These are phyloP conservation scores for Probosciger aterrimus DNA, from an alignment of 2,113 vertebrate genomes.

Conservation along the genomic window DNA sequence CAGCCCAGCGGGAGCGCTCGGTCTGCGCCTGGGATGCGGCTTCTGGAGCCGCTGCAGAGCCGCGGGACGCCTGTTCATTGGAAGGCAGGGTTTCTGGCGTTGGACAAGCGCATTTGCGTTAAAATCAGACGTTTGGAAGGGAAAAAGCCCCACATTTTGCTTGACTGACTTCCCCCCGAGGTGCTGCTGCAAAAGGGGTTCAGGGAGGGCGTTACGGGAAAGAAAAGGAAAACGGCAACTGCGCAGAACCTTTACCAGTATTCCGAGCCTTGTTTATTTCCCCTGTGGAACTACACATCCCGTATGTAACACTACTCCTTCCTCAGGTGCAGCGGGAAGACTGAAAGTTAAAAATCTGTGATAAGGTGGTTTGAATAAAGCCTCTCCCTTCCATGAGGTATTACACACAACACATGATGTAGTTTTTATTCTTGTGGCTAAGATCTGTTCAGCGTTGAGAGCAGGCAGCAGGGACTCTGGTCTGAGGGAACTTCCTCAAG, in stretches of 20 bases:
- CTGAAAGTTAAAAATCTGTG: neutral
- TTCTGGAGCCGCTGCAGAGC: neutral
- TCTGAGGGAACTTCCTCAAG: neutral
- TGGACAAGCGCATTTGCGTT: neutral
- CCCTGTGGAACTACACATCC: neutral
- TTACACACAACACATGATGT: fast-evolving
- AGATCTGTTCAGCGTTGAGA: fast-evolving
- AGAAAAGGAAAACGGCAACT: fast-evolving
- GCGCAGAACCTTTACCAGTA: neutral
- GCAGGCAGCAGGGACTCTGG: fast-evolving
- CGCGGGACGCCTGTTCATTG: neutral
- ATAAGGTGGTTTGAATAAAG: neutral
- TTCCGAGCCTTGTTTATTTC: too few species aligned
- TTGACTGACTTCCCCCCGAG: neutral
- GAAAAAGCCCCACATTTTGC: fast-evolving
- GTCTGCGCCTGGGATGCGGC: too few species aligned
- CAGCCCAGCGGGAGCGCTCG: fast-evolving
- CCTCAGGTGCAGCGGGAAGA: neutral
- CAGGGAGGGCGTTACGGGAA: neutral
- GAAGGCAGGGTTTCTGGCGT: too few species aligned
- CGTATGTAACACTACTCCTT: neutral
- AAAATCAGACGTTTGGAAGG: neutral
- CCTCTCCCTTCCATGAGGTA: neutral
- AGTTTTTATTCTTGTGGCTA: fast-evolving
- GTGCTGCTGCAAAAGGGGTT: neutral